A percentile compares a stretch with the other conserved stretches of the same genome.
Conservation (phyloP, 2,888 invertebrate species). For the Dendrolimus pini region DNA sequence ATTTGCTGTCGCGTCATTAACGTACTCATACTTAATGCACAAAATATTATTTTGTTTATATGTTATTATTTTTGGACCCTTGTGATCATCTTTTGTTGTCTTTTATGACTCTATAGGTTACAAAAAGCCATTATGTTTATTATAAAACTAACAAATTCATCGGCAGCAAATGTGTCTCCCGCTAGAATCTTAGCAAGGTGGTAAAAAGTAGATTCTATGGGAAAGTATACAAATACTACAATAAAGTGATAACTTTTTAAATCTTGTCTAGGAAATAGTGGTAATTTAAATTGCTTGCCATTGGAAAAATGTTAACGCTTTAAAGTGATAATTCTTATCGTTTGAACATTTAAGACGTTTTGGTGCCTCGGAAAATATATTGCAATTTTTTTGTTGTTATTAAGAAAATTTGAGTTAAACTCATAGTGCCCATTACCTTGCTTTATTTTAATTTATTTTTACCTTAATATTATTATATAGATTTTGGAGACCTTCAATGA, state of each 20-base stretch:
- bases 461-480: constrained; percentile 16
- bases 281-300: not conserved
- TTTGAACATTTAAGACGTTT: constrained; percentile 13
- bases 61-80: no score
- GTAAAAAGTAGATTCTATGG: no score
- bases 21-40: not conserved
- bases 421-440: constrained; percentile 56
- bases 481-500: constrained; percentile 19
- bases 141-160: no score
- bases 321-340: not conserved
- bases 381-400: constrained; percentile 13
- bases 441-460: constrained; percentile 54
- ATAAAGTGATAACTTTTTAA: no score
- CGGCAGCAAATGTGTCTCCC: not conserved
- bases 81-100: no score
- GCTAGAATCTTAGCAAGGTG: not conserved
- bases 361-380: constrained; percentile 16
- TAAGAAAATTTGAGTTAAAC: constrained; percentile 55
- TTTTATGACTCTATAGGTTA: no score
- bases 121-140: no score
- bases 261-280: no score
- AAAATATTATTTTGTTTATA: no score
- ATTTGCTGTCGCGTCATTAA: constrained; percentile 44
- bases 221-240: no score
- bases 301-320: not conserved